Percentiles rank a stretch among this genome's conserved stretches.
Evolutionary conservation across 2,797 vertebrate genomes (phyloP).

Genomic region (Karalla daura): DNA sequence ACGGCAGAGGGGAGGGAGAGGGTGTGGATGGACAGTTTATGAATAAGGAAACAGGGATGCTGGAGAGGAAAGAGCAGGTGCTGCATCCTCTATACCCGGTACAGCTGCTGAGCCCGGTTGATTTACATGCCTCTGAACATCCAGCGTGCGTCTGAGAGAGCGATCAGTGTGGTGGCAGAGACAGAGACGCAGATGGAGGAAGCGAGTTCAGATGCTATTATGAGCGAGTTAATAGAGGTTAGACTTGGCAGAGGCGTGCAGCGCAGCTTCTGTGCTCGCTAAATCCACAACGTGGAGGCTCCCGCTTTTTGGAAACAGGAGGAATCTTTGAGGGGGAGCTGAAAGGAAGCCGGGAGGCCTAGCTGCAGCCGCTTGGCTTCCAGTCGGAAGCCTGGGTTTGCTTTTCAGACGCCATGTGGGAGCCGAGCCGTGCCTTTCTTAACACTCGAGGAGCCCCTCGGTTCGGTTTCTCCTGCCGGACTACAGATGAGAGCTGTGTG

Average conservation of each 20-base stretch:
- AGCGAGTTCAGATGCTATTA: conserved; percentile 35
- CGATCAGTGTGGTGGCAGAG: conserved; percentile 29
- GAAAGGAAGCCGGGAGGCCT: conserved; percentile 54
- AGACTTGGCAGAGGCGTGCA: conserved; percentile 40
- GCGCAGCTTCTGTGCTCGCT: conserved; percentile 30
- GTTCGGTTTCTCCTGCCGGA: conserved; percentile 53
- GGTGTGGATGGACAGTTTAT: conserved; percentile 17
- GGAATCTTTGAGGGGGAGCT: conserved; percentile 66
- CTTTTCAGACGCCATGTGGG: conserved; percentile 67
- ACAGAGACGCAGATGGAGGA: conserved; percentile 35
- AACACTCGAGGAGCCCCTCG: conserved; percentile 57
- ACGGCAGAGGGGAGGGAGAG: neutral
- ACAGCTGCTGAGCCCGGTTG: conserved; percentile 27
- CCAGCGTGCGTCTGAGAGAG: conserved; percentile 27
- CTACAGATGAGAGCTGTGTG: conserved; percentile 74
- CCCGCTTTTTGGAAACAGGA: conserved; percentile 62
- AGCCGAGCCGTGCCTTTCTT: conserved; percentile 54
- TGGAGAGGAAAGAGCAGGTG: conserved; percentile 15
- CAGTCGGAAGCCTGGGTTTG: conserved; percentile 55
- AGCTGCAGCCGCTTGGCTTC: conserved; percentile 38
- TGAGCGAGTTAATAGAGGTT: conserved; percentile 51
- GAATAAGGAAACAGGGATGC: conserved; percentile 15
- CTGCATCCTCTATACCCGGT: conserved; percentile 27
- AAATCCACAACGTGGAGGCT: conserved; percentile 56
- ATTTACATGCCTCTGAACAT: conserved; percentile 45